Base-by-base conservation (phyloP, 2,888 invertebrate species). In the Conistra vaccinii region DNA sequence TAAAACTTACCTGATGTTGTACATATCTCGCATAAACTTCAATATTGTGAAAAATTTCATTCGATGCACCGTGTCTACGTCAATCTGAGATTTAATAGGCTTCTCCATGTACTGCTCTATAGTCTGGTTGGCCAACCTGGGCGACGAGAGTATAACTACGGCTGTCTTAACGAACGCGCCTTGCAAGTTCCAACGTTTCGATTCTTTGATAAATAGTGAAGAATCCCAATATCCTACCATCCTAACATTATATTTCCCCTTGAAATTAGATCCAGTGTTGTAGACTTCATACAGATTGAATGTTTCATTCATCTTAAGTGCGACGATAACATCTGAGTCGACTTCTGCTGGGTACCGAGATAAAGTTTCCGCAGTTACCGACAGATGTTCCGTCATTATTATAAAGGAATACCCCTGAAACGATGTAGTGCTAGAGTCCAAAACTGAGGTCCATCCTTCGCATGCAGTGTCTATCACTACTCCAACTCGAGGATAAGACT, bases 41-140 rank as follows among this genome's bases (percentile, higher is more conserved):
- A 97, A 89, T 20, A 97, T 91, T 9, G 97, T 94, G 77, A 96
- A 97, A 89, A 96, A 97, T 91, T 97, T 97, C 87, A 97, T 97
- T 85, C 97, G 97, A 90, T 97, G 97, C 94, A 97, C 95, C 0
- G 97, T 97, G 92, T 98, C 97, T 42, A 97, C 93, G 88, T 97
- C 96, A 51, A 94, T 93, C 72, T 97, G 94, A 29, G 93, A 94
- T 61, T 29, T 76, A 14, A 83, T 73, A n/a, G 83, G 83, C 35
- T 97, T 91, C 26, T 90, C 89, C 78, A 91, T 85, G 87, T 97
- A 97, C 69, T 97, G 91, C 76, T 96, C 93, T 81, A 97, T 93
- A 5, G 94, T 94, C 89, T 92, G 88, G 39, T 96, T 91, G 58
- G 92, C 90, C 67, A 96, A 91, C 76, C 95, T 90, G 10, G 92